These are phyloP conservation scores for Ptiloglossa arizonensis DNA, from an alignment of 1,140 invertebrate genomes.

Conservation along the genomic window DNA sequence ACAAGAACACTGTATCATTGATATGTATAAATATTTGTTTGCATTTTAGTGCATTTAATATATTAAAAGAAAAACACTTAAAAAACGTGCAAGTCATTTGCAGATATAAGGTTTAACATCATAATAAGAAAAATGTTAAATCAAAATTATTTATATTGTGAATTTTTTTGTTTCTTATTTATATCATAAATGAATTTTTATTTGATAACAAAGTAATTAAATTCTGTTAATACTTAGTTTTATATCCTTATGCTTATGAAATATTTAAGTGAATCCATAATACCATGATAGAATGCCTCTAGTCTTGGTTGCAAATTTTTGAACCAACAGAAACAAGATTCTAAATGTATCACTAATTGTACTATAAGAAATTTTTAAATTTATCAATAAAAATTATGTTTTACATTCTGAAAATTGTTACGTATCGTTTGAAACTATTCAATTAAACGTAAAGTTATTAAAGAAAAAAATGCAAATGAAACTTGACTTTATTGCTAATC, in stretches of 20 bases:
- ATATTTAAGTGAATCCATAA: conserved; percentile 17
- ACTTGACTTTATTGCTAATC: conserved; percentile 21
- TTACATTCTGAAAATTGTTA: neutral
- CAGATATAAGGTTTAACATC: neutral
- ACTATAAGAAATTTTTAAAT: conserved; percentile 13
- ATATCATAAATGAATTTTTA: conserved; percentile 12
- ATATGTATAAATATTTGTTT: neutral
- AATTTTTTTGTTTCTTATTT: neutral
- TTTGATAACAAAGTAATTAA: neutral
- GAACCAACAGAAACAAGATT: neutral
- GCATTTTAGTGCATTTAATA: conserved; percentile 37
- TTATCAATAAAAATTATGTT: conserved; percentile 33
- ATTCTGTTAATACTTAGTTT: neutral
- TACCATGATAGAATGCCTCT: conserved; percentile 18
- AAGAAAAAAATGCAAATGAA: conserved; percentile 4
- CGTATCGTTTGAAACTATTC: conserved; percentile 5
- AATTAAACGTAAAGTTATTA: neutral
- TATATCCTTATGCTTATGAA: neutral
- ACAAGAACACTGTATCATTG: neutral
- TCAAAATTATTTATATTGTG: conserved; percentile 11
- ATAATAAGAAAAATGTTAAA: neutral
- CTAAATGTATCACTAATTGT: conserved; percentile 26
- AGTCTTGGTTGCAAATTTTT: conserved; percentile 41
- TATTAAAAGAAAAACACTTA: neutral
- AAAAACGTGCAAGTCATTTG: neutral